A percentile compares a stretch with the other conserved stretches of the same genome.
Evolutionary conservation across 2,797 vertebrate genomes (phyloP).

Genomic region (Diplodus puntazzo): DNA sequence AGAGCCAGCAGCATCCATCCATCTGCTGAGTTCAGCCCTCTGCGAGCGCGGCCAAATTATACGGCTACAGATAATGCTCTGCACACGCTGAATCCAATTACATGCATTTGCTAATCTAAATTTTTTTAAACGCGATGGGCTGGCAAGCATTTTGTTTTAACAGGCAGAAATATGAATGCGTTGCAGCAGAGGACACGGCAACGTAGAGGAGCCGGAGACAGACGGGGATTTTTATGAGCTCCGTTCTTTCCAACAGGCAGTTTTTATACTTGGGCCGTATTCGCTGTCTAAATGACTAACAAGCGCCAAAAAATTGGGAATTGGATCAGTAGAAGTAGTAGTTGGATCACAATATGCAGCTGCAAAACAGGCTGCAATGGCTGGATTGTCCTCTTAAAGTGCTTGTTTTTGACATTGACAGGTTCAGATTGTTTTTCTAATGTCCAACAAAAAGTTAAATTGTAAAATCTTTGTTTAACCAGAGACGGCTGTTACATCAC

Average conservation of each 20-base stretch:
- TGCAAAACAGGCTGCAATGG: too few species aligned
- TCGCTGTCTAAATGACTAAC: too few species aligned
- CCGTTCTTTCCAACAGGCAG: not conserved
- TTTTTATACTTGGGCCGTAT: too few species aligned
- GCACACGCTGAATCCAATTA: constrained; percentile 49
- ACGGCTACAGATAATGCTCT: constrained; percentile 52
- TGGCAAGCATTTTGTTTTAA: constrained; percentile 28
- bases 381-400: too few species aligned
- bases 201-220: not conserved
- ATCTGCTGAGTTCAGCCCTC: constrained; percentile 74
- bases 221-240: not conserved
- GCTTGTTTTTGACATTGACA: too few species aligned
- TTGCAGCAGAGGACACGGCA: constrained; percentile 6
- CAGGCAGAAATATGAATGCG: constrained; percentile 24
- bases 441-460: too few species aligned
- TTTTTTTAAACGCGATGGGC: constrained; percentile 10
- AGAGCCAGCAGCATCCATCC: constrained; percentile 66
- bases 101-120: constrained; percentile 50
- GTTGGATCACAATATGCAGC: too few species aligned
- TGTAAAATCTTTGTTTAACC: too few species aligned
- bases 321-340: too few species aligned
- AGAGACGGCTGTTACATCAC: too few species aligned
- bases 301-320: too few species aligned
- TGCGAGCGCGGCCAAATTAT: constrained; percentile 56
- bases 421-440: too few species aligned